Conservation (phyloP, 1,140 invertebrate genomes). For the Cyrtorhinus lividipennis region DNA sequence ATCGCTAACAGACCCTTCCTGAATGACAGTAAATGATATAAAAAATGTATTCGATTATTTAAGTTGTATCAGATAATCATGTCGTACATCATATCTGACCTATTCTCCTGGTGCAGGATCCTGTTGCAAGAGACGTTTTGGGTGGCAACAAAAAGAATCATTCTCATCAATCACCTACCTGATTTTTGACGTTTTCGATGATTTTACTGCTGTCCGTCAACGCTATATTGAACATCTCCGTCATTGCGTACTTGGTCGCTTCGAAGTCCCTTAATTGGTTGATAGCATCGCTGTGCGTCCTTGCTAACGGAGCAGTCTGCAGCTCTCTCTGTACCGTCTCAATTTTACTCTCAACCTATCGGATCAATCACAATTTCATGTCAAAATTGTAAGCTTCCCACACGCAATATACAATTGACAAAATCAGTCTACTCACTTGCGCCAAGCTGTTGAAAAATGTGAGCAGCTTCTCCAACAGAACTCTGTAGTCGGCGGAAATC, state of each 20-base stretch:
- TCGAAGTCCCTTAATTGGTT: conserved; percentile 42
- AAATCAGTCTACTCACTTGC: conserved; percentile 49
- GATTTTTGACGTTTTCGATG: conserved; percentile 44
- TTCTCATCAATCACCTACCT: too few species aligned
- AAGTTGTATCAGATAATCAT: too few species aligned
- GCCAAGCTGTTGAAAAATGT: conserved; percentile 51
- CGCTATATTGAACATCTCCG: conserved; percentile 43
- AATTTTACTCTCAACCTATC: conserved; percentile 36
- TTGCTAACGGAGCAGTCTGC: conserved; percentile 31
- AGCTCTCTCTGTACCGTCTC: conserved; percentile 33
- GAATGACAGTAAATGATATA: neutral
- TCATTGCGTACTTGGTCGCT: conserved; percentile 37
- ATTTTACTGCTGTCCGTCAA: conserved; percentile 46
- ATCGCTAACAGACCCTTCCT: conserved; percentile 39
- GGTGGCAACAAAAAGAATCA: too few species aligned
- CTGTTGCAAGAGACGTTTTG: too few species aligned
- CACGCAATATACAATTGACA: too few species aligned
- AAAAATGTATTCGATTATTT: too few species aligned
- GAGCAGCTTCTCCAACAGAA: conserved; percentile 53
- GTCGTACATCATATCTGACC: neutral
- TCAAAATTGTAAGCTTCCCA: neutral
- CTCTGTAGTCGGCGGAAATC: conserved; percentile 56
- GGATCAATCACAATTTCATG: neutral
- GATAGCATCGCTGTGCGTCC: conserved; percentile 35
- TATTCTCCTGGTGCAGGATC: too few species aligned